Conservation (phyloP, 2,888 invertebrate species). For the Vandiemenella viatica region DNA sequence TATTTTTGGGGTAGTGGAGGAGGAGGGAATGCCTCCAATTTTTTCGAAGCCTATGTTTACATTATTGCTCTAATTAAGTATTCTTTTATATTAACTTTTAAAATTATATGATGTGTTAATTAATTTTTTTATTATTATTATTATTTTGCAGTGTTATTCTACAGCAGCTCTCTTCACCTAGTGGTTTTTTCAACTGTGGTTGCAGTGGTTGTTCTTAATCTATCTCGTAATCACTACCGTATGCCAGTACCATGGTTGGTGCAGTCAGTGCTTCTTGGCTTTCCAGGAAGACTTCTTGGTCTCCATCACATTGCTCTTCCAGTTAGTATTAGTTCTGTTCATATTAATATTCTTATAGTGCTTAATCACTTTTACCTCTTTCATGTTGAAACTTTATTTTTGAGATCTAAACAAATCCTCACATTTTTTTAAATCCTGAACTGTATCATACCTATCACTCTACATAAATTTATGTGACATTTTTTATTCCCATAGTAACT, state of each 20-base stretch:
- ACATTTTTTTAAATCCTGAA: too few species aligned
- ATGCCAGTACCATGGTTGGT: conserved; percentile 36
- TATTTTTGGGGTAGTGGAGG: too few species aligned
- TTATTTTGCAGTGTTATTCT: conserved; percentile 35
- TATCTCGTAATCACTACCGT: conserved; percentile 33
- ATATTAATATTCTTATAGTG: conserved; percentile 5
- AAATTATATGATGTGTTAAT: background rate
- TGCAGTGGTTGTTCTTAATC: conserved; percentile 37
- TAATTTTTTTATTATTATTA: background rate
- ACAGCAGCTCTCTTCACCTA: conserved; percentile 34
- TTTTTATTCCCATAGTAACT: too few species aligned
- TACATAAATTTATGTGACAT: too few species aligned
- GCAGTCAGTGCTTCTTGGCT: conserved; percentile 24
- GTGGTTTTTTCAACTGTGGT: conserved; percentile 36
- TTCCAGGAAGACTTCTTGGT: conserved; percentile 20
- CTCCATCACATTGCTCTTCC: conserved; percentile 16
- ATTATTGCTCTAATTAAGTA: too few species aligned
- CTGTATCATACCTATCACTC: too few species aligned
- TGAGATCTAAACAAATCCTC: too few species aligned
- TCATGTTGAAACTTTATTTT: too few species aligned
- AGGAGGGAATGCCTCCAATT: too few species aligned
- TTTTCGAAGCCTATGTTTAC: too few species aligned
- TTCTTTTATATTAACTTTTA: too few species aligned
- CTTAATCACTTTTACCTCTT: background rate
- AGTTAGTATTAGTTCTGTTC: too few species aligned